Evolutionary conservation across 1,140 invertebrate species (phyloP).

Genomic region (Cotesia glomerata): DNA sequence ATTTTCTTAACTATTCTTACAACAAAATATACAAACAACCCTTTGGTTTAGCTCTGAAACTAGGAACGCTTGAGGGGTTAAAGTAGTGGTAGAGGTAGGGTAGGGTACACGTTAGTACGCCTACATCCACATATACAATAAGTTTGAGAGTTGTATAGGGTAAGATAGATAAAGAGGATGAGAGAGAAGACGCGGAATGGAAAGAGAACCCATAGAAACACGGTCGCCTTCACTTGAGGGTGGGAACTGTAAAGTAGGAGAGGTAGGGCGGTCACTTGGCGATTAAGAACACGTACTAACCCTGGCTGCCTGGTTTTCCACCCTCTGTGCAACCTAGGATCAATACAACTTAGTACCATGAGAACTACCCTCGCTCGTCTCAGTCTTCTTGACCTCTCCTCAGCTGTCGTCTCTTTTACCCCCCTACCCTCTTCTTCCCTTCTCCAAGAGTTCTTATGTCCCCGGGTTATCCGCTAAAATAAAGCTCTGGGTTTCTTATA

Average conservation of each 20-base stretch:
- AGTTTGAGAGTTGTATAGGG: not conserved
- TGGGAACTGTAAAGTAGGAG: conserved; percentile 48
- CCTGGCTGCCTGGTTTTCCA: conserved; percentile 63
- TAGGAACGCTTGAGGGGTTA: too few relatives aligned
- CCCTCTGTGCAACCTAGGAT: conserved; percentile 59
- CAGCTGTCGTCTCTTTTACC: conserved; percentile 45
- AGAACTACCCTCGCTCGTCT: conserved; percentile 30
- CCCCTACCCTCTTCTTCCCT: conserved; percentile 32
- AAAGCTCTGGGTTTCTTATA: conserved; percentile 50
- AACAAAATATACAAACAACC: not conserved
- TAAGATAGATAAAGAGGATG: not conserved
- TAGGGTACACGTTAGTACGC: not conserved
- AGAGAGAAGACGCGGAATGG: not conserved
- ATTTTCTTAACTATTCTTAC: conserved; percentile 3
- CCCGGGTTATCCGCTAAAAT: conserved; percentile 55
- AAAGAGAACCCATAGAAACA: conserved; percentile 16
- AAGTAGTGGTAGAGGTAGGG: too few relatives aligned
- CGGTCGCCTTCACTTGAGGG: conserved; percentile 30
- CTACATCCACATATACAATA: not conserved
- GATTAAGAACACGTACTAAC: conserved; percentile 66
- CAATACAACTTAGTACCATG: conserved; percentile 64
- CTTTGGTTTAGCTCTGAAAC: too few relatives aligned
- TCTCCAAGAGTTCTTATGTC: conserved; percentile 62
- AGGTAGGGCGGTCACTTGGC: conserved; percentile 63
- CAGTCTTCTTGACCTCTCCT: conserved; percentile 5